Evolutionary conservation across 53 echinoderm and acorn worm species (phyloP).

Genomic region (Astropecten irregularis): DNA sequence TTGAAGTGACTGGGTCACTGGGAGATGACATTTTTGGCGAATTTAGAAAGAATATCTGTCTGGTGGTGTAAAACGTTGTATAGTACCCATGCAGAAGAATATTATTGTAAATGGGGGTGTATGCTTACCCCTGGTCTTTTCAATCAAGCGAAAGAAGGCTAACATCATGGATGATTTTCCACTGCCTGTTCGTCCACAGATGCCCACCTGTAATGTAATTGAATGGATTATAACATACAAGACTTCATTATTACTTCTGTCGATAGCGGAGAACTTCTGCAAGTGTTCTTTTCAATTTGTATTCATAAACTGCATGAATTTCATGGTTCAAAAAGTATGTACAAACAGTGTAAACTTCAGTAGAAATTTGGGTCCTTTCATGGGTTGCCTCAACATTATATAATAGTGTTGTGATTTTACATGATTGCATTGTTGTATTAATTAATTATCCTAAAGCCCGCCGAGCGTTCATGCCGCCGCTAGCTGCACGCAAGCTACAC

Average conservation of each 20-base stretch:
- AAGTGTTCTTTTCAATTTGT: not conserved
- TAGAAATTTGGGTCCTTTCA: not conserved
- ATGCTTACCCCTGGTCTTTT: slow-evolving; percentile 70
- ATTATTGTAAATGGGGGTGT: too few species aligned
- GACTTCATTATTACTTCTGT: not conserved
- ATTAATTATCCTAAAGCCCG: too few species aligned
- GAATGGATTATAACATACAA: not conserved
- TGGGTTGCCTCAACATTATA: not conserved
- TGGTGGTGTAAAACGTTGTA: too few species aligned
- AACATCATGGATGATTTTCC: slow-evolving; percentile 87
- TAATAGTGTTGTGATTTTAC: too few species aligned
- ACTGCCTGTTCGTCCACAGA: slow-evolving; percentile 91
- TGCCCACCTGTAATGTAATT: slow-evolving; percentile 71
- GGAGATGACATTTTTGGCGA: too few species aligned
- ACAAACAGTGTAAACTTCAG: not conserved
- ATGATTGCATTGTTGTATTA: too few species aligned
- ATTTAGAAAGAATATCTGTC: too few species aligned
- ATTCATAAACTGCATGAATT: not conserved
- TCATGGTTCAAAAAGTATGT: not conserved
- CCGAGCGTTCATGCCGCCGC: too few species aligned
- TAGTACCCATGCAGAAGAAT: too few species aligned
- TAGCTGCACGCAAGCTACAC: too few species aligned
- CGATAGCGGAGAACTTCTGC: not conserved
- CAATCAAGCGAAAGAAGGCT: slow-evolving; percentile 74
- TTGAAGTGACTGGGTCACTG: too few species aligned